Evolutionary conservation across 2,888 invertebrate genomes (phyloP).

Genomic region (Lymantria monacha): DNA sequence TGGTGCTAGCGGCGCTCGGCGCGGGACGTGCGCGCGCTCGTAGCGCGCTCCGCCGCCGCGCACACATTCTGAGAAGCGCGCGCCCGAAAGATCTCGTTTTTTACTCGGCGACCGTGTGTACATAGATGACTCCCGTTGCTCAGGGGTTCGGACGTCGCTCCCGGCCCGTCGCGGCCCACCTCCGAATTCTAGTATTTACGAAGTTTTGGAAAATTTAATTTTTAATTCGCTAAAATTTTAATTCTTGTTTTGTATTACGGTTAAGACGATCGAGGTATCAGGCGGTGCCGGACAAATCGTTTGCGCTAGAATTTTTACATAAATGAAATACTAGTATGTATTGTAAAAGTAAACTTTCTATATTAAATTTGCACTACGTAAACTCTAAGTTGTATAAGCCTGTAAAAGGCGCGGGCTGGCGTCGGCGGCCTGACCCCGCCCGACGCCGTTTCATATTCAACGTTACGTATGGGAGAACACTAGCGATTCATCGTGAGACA

Average conservation of each 20-base stretch:
- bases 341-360: conserved; percentile 78
- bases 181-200: conserved; percentile 80
- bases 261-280: conserved; percentile 75
- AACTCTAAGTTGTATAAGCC: conserved; percentile 66
- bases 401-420: conserved; percentile 71
- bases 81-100: conserved; percentile 55
- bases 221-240: conserved; percentile 82
- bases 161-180: conserved; percentile 60
- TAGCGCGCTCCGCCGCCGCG: conserved; percentile 44
- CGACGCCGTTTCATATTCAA: conserved; percentile 64
- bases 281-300: conserved; percentile 79
- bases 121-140: conserved; percentile 74
- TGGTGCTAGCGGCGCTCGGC: conserved; percentile 79
- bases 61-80: conserved; percentile 32
- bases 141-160: conserved; percentile 66
- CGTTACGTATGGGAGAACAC: conserved; percentile 71
- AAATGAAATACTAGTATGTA: conserved; percentile 78
- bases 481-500: conserved; percentile 77
- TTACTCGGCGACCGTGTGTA: conserved; percentile 69
- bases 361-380: conserved; percentile 78
- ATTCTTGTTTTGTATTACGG: conserved; percentile 80
- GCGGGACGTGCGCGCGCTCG: conserved; percentile 71
- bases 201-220: conserved; percentile 80
- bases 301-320: conserved; percentile 81
- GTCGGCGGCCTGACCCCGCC: conserved; percentile 56